These are phyloP conservation scores for Bibio marci DNA, from an alignment of 2,888 invertebrate genomes.

Conservation along the genomic window DNA sequence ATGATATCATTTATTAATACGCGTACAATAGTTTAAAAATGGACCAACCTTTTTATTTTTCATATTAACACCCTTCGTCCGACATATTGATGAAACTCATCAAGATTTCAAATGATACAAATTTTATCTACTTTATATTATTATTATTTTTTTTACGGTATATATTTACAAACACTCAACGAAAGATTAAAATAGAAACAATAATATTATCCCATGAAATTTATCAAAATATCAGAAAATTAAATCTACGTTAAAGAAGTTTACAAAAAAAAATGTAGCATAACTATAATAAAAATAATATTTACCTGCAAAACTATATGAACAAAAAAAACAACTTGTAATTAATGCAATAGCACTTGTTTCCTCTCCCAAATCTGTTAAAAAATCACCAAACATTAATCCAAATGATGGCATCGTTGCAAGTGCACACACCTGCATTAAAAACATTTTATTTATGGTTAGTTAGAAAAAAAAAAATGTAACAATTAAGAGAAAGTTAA, in stretches of 20 bases:
- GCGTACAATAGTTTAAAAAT: too few species aligned
- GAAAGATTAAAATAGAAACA: too few species aligned
- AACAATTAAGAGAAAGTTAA: not conserved
- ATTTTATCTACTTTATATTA: too few species aligned
- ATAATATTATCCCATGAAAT: not conserved
- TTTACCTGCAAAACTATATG: constrained; percentile 30
- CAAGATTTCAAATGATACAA: too few species aligned
- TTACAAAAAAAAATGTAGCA: not conserved
- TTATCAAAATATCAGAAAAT: too few species aligned
- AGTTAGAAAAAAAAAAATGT: not conserved
- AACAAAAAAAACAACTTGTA: constrained; percentile 43
- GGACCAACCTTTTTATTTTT: too few species aligned
- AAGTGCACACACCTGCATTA: constrained; percentile 49
- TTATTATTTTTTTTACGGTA: too few species aligned
- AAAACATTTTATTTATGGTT: constrained; percentile 7
- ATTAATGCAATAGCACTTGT: constrained; percentile 52
- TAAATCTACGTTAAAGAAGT: too few species aligned
- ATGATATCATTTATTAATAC: too few species aligned
- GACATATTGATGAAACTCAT: too few species aligned
- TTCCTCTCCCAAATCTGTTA: constrained; percentile 43
- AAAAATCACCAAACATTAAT: constrained; percentile 50
- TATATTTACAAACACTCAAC: too few species aligned
- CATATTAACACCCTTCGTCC: too few species aligned
- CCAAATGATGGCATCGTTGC: constrained; percentile 53
- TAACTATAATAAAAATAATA: not conserved